Evolutionary conservation across 2,797 vertebrate species (phyloP).

Genomic region (Syndactyla subalaris): DNA sequence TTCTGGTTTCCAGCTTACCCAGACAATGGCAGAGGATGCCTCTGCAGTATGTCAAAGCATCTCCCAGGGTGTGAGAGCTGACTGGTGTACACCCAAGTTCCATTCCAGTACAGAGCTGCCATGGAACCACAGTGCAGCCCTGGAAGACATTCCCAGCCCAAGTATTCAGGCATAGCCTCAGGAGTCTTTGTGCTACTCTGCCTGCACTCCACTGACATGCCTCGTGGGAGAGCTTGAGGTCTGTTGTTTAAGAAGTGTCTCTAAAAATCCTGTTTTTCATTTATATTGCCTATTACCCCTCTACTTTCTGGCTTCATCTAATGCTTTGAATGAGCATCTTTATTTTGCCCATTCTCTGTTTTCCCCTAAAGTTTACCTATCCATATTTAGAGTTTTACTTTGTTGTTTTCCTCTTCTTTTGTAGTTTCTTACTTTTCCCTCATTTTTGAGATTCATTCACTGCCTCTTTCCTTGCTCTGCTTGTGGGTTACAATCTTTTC

Average conservation of each 20-base stretch:
- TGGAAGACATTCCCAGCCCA: background rate
- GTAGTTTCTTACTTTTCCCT: background rate
- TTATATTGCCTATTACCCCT: background rate
- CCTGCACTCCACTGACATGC: fast-evolving
- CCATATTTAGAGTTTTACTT: background rate
- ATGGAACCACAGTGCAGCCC: fast-evolving
- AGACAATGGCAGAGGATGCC: background rate
- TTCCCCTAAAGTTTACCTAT: background rate
- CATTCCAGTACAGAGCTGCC: background rate
- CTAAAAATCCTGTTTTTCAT: background rate
- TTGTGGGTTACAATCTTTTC: background rate
- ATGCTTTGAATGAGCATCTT: background rate
- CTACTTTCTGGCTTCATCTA: background rate
- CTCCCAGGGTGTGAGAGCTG: background rate
- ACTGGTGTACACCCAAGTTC: background rate
- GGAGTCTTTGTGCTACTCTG: background rate
- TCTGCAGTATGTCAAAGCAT: background rate
- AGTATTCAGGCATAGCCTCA: background rate
- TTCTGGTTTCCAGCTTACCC: background rate
- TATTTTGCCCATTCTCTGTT: background rate
- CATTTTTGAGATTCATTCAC: background rate
- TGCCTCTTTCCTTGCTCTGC: background rate
- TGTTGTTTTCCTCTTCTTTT: background rate
- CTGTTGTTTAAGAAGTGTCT: background rate
- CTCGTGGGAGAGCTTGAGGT: background rate